Conservation (phyloP, 92 coral and sea anemone genomes). For the Anthopleura xanthogrammica region DNA sequence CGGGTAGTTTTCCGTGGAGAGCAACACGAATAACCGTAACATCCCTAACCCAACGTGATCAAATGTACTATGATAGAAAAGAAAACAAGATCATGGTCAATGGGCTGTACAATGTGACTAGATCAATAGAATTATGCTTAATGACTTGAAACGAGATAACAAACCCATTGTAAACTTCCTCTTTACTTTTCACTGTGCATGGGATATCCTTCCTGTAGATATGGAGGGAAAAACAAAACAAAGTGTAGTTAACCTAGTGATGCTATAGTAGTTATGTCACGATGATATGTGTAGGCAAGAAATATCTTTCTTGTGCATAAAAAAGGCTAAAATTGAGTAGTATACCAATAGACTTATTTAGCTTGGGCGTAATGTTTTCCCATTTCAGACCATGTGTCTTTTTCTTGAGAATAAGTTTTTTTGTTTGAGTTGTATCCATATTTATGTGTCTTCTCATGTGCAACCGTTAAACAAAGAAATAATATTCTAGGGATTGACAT, state of each 20-base stretch:
- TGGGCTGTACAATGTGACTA: background rate
- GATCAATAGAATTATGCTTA: background rate
- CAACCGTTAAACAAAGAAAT: too few relatives aligned
- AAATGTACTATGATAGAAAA: conserved; percentile 51
- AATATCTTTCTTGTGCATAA: too few relatives aligned
- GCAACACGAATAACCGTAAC: conserved; percentile 73
- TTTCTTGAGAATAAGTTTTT: too few relatives aligned
- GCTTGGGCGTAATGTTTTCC: too few relatives aligned
- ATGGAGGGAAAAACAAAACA: background rate
- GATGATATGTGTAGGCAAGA: too few relatives aligned
- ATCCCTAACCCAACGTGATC: conserved; percentile 65
- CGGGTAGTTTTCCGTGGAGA: conserved; percentile 87
- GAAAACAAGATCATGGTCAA: background rate
- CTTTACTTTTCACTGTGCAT: conserved; percentile 50
- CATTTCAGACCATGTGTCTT: too few relatives aligned
- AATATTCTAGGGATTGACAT: too few relatives aligned
- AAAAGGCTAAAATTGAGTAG: too few relatives aligned
- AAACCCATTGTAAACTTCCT: conserved; percentile 57
- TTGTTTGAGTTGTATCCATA: too few relatives aligned
- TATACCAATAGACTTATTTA: too few relatives aligned
- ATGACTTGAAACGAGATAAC: background rate
- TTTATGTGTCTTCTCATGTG: too few relatives aligned
- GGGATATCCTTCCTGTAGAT: conserved; percentile 45
- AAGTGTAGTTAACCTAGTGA: background rate
- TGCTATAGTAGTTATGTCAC: too few relatives aligned